Conservation (phyloP, 2,797 vertebrate species). For the Otolemur crassicaudatus region DNA sequence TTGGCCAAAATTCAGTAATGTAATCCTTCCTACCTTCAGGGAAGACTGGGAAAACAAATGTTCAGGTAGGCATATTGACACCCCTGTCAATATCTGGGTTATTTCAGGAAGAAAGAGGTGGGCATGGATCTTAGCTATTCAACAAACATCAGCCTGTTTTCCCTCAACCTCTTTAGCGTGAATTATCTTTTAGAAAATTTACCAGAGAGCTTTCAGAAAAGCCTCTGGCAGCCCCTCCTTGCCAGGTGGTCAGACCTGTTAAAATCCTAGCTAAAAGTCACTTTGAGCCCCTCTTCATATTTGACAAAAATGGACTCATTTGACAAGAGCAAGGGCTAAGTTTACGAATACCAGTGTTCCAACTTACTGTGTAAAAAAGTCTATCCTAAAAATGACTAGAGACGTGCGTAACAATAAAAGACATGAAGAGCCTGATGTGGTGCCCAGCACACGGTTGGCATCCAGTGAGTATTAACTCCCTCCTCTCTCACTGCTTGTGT, state of each 20-base stretch:
- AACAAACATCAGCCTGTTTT: background rate
- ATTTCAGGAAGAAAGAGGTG: background rate
- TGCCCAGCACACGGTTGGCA: background rate
- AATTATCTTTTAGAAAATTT: background rate
- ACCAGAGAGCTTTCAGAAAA: background rate
- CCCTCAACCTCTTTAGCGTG: background rate
- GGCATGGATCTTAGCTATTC: background rate
- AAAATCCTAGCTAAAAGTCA: background rate
- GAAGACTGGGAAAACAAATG: background rate
- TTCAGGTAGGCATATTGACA: background rate
- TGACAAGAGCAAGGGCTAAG: background rate
- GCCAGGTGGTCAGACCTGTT: background rate
- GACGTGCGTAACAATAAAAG: background rate
- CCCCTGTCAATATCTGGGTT: background rate
- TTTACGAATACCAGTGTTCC: slow-evolving; percentile 10
- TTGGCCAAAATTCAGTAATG: background rate
- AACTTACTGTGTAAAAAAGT: background rate
- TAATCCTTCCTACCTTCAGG: background rate
- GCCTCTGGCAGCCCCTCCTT: background rate
- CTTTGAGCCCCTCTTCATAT: background rate
- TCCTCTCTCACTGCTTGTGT: background rate
- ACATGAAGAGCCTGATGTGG: background rate
- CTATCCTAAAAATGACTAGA: background rate
- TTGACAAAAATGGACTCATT: slow-evolving; percentile 27
- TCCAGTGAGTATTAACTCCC: background rate